Evolutionary conservation across 1,140 invertebrate species (phyloP), one percentile per base, ranked within the genome.

Genomic region (Diachasmimorpha longicaudata): DNA sequence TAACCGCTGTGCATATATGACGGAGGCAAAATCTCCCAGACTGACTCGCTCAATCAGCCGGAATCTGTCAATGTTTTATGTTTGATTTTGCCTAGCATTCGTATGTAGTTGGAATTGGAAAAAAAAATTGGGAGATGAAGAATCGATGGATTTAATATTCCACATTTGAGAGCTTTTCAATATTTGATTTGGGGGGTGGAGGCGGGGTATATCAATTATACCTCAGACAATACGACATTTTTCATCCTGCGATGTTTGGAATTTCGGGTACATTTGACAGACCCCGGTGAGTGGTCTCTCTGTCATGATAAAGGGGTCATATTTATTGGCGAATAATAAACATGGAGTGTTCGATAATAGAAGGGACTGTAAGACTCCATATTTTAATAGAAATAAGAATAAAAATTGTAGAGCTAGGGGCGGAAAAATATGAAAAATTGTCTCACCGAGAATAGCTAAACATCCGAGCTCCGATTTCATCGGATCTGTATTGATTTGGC

Each of bases 361-460:
- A n/a, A n/a, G n/a, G n/a, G n/a, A n/a, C n/a, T n/a, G n/a, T n/a
- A n/a, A n/a, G n/a, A n/a, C n/a, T n/a, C n/a, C n/a, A n/a, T n/a
- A n/a, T n/a, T n/a, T n/a, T n/a, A n/a, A n/a, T n/a, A n/a, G n/a
- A n/a, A n/a, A n/a, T n/a, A n/a, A n/a, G n/a, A n/a, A n/a, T n/a
- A n/a, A n/a, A n/a, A n/a, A n/a, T n/a, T n/a, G n/a, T n/a, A n/a
- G n/a, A n/a, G n/a, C n/a, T n/a, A n/a, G n/a, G n/a, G n/a, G n/a
- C n/a, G n/a, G n/a, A n/a, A n/a, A 31, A 31, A 31, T 31, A 31
- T 31, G 31, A 31, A 90, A 85, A 81, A 86, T 81, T 13, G 67
- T 81, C 92, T 91, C 89, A 95, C 94, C 93, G 76, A 93, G 91
- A 63, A 95, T 93, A 80, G 94, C 92, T 44, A 95, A 86, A 84